Conservation (phyloP, 2,113 vertebrate genomes). For the Empidonax traillii region DNA sequence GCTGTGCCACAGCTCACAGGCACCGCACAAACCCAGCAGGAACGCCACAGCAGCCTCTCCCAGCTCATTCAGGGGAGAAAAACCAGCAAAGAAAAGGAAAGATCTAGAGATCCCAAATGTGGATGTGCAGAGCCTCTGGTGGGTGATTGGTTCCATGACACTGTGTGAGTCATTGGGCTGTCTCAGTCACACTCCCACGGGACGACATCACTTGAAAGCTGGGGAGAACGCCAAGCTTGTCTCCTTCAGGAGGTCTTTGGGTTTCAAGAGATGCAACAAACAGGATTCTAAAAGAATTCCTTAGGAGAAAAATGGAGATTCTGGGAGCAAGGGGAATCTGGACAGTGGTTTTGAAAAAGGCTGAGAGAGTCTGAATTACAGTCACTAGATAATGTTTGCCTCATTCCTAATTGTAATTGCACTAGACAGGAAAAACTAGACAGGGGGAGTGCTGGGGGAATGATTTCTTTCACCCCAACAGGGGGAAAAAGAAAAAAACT, state of each 20-base stretch:
- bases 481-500: not conserved
- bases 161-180: accelerated
- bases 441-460: not conserved
- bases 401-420: not conserved
- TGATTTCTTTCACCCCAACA: not conserved
- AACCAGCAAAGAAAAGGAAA: not conserved
- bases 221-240: not conserved
- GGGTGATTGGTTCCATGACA: not conserved
- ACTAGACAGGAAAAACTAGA: not conserved
- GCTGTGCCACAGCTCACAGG: not conserved
- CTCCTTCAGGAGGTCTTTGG: not conserved
- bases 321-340: not conserved
- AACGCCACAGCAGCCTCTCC: not conserved
- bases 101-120: not conserved
- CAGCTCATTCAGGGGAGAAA: not conserved
- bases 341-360: not conserved
- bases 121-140: not conserved
- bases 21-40: not conserved
- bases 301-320: not conserved
- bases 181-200: not conserved
- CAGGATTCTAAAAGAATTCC: not conserved
- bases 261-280: not conserved
- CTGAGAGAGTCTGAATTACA: not conserved
- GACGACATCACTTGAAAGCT: not conserved
- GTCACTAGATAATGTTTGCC: not conserved